Evolutionary conservation across 2,888 invertebrate genomes (phyloP).

Genomic region (Cheilosia scutellata): DNA sequence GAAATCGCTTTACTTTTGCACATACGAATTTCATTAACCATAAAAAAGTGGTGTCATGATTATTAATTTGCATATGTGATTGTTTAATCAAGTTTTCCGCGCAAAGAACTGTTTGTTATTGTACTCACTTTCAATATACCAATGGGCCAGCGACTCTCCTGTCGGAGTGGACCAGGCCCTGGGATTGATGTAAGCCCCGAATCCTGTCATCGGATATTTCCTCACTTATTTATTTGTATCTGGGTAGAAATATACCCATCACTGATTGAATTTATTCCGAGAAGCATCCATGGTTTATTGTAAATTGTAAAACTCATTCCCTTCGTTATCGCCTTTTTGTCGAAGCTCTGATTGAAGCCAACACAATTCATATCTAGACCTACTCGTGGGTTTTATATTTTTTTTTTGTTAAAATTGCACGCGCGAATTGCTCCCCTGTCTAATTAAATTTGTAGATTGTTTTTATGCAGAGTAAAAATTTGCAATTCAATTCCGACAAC

Average conservation of each 20-base stretch:
- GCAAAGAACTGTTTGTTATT: conserved; percentile 63
- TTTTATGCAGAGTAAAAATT: conserved; percentile 74
- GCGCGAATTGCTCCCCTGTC: conserved; percentile 70
- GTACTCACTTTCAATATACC: conserved; percentile 32
- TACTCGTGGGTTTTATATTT: background rate
- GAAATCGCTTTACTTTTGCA: conserved; percentile 22
- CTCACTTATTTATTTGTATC: conserved; percentile 56
- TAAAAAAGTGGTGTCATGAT: conserved; percentile 78
- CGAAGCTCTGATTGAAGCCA: conserved; percentile 54
- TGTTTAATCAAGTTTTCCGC: conserved; percentile 78
- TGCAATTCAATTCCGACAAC: conserved; percentile 71
- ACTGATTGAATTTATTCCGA: conserved; percentile 35
- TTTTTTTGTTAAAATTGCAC: conserved; percentile 29
- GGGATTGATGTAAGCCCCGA: conserved; percentile 48
- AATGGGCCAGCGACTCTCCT: background rate
- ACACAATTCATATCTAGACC: conserved; percentile 15
- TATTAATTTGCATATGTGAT: conserved; percentile 82
- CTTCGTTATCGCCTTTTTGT: conserved; percentile 5
- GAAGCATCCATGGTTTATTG: conserved; percentile 44
- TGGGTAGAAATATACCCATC: background rate
- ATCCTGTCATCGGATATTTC: conserved; percentile 45
- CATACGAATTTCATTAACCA: conserved; percentile 42
- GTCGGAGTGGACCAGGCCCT: background rate
- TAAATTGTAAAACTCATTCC: conserved; percentile 62
- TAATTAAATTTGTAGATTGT: conserved; percentile 75